Evolutionary conservation across 2,797 vertebrate genomes (phyloP).

Genomic region (Iguana delicatissima): DNA sequence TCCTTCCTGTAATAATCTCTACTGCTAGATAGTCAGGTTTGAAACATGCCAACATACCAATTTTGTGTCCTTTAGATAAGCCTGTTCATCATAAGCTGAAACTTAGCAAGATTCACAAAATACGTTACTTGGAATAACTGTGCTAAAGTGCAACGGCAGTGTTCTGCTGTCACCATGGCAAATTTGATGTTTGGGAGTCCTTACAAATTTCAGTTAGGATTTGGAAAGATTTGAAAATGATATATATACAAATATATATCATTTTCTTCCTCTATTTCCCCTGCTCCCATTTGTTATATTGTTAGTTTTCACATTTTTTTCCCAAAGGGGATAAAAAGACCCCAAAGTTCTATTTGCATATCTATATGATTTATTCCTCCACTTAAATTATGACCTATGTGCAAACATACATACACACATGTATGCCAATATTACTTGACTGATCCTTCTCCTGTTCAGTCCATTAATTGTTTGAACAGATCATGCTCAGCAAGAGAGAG

Average conservation of each 20-base stretch:
- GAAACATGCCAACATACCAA: not conserved
- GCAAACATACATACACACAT: constrained; percentile 38
- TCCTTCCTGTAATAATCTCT: not conserved
- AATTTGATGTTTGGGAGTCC: not conserved
- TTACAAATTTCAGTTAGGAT: not conserved
- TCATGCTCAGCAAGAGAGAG: not conserved
- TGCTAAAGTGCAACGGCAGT: not conserved
- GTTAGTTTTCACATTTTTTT: not conserved
- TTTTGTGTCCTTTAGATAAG: not conserved
- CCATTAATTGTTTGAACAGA: not conserved
- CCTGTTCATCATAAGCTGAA: not conserved
- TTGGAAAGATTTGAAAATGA: no score
- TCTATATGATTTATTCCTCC: constrained; percentile 46
- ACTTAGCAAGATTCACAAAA: not conserved
- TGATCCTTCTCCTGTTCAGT: not conserved
- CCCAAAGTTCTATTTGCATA: constrained; percentile 25
- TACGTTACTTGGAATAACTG: not conserved
- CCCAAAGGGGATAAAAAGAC: constrained; percentile 32
- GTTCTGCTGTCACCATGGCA: not conserved
- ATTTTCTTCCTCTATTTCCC: not conserved
- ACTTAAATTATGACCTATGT: constrained; percentile 50
- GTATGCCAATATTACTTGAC: constrained; percentile 36
- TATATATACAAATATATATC: not conserved
- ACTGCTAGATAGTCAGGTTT: not conserved
- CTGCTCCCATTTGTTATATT: not conserved